A percentile compares a stretch with the other conserved stretches of the same genome.
phyloP scores from a whole-genome alignment of 2,888 invertebrate genomes.

The Synanthedon andrenaeformis region DNA sequence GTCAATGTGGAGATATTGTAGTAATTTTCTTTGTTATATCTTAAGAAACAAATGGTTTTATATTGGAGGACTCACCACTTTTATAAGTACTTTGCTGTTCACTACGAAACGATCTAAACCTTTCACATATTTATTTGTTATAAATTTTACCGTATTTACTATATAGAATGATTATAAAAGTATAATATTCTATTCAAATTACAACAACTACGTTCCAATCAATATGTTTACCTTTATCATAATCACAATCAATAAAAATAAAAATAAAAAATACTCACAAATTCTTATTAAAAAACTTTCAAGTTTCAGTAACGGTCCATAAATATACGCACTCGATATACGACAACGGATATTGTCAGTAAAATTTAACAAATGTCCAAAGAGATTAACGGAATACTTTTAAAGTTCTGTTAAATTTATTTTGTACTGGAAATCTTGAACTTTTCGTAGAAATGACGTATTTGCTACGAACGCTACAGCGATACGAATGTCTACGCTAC shows the following conservation, averaged over 20 bases:
- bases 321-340: neutral
- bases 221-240: too few relatives aligned
- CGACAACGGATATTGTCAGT: neutral
- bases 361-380: too few relatives aligned
- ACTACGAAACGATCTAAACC: too few relatives aligned
- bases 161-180: too few relatives aligned
- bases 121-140: too few relatives aligned
- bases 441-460: constrained; percentile 26
- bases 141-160: too few relatives aligned
- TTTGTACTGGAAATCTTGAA: neutral
- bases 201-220: too few relatives aligned
- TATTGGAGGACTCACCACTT: constrained; percentile 24
- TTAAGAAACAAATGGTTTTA: constrained; percentile 7
- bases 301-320: constrained; percentile 11
- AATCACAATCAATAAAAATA: too few relatives aligned
- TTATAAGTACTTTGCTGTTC: neutral
- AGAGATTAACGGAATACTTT: too few relatives aligned
- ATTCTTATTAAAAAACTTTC: constrained; percentile 22
- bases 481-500: constrained; percentile 24
- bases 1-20: constrained; percentile 29
- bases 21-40: constrained; percentile 44
- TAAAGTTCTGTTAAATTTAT: too few relatives aligned
- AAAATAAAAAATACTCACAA: constrained; percentile 1
- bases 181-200: too few relatives aligned
- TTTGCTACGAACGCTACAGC: constrained; percentile 13